Conservation (phyloP, 2,888 invertebrate genomes). For the Mylabris sibirica region DNA sequence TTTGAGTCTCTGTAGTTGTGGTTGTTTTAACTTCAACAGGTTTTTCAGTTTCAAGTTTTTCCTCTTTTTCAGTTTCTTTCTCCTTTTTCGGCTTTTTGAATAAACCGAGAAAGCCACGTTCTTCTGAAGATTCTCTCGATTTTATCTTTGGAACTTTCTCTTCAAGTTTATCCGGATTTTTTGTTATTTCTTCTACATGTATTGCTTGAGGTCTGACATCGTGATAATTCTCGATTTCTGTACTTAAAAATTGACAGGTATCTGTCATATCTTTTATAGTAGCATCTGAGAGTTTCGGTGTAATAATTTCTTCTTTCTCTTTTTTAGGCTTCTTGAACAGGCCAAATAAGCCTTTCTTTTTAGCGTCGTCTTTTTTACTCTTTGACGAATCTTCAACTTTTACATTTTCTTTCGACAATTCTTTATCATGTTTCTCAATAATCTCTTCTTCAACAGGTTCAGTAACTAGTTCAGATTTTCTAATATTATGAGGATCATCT, state of each 20-base stretch:
- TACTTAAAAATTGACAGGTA: constrained; percentile 38
- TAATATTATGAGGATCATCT: constrained; percentile 49
- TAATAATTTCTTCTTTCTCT: constrained; percentile 35
- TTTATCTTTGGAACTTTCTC: constrained; percentile 14
- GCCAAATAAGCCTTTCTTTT: constrained; percentile 34
- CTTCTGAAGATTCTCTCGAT: constrained; percentile 18
- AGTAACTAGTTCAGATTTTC: constrained; percentile 54
- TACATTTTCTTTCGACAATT: constrained; percentile 51
- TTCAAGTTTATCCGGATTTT: constrained; percentile 7
- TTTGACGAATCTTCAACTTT: constrained; percentile 28
- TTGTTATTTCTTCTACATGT: background rate
- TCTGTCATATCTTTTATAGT: constrained; percentile 37
- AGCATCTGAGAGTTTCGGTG: constrained; percentile 32
- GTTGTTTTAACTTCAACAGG: constrained; percentile 23
- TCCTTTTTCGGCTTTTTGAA: constrained; percentile 48
- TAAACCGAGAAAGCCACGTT: constrained; percentile 30
- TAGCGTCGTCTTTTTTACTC: constrained; percentile 29
- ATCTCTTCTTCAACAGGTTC: constrained; percentile 50
- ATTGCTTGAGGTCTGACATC: constrained; percentile 37
- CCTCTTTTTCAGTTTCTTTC: constrained; percentile 26
- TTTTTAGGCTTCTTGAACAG: constrained; percentile 30
- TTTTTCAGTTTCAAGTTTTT: constrained; percentile 33
- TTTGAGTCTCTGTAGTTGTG: constrained; percentile 18
- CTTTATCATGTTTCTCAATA: constrained; percentile 56
- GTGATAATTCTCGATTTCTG: constrained; percentile 42